Evolutionary conservation across 1,140 invertebrate species (phyloP).

Genomic region (Mactra quadrangularis): DNA sequence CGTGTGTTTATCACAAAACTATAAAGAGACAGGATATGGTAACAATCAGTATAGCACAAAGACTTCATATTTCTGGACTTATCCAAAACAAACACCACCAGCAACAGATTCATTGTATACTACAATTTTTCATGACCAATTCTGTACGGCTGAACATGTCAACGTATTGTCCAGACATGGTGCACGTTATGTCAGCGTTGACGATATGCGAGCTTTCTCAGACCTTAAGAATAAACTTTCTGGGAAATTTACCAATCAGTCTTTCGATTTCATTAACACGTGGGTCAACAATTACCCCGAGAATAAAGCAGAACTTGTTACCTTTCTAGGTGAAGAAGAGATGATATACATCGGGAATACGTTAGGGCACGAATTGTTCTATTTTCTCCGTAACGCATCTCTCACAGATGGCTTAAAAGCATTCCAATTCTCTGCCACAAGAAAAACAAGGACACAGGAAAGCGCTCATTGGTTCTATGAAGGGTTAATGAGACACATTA

Average conservation of each 20-base stretch:
- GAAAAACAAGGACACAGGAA: conserved; percentile 71
- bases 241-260: background rate
- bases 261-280: background rate
- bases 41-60: conserved; percentile 61
- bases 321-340: background rate
- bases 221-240: background rate
- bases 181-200: conserved; percentile 71
- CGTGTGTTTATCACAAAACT: background rate
- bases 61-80: conserved; percentile 71
- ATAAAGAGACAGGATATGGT: background rate
- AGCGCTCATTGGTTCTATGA: conserved; percentile 73
- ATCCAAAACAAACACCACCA: conserved; percentile 40
- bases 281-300: conserved; percentile 12
- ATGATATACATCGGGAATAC: background rate
- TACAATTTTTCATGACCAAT: conserved; percentile 26
- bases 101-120: background rate
- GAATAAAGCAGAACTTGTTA: background rate
- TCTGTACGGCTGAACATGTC: conserved; percentile 73
- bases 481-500: conserved; percentile 65
- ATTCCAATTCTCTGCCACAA: conserved; percentile 69
- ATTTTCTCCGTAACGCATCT: background rate
- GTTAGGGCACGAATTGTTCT: background rate
- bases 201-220: conserved; percentile 58
- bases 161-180: conserved; percentile 76
- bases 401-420: conserved; percentile 42